Evolutionary conservation across 2,113 vertebrate species (phyloP), one percentile per base, ranked within the genome.

Genomic region (Ia io): DNA sequence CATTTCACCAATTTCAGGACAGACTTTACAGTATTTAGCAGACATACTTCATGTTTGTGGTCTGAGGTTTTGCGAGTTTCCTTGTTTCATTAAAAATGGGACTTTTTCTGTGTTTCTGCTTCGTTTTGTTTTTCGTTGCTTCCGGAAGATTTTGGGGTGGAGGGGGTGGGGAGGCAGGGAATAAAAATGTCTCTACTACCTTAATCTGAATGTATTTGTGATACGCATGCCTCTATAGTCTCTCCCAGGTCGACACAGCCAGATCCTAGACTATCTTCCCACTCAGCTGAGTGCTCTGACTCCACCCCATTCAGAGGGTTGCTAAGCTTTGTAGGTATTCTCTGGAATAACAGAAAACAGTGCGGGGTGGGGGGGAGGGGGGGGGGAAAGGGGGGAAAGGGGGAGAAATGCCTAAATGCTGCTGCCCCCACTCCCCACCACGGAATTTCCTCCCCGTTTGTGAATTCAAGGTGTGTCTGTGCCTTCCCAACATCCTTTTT

Each of bases 21-120:
- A 74, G 47, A 74, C 32, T 80, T 67, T 77, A 79, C 70, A 93
- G 59, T 53, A 59, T 84, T 85, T 94, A 87, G 87, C 71, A 90
- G 67, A 40, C 51, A 79, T 59, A 37, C 17, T 77, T 94, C 40
- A 93, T 25, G 49, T 70, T 84, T 97, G 95, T 91, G 87, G 96
- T 84, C 76, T 96, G 93, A 89, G 56, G 91, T 93, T 96, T 91
- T 88, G 67, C 73, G 93, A 82, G 40, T 93, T 96, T 94, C 69
- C 79, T 91, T 91, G 69, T 95, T 96, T 93, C 84, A 93, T 96
- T 94, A 96, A 91, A 93, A 91, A 70, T 5, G n/a, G 76, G 93
- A 23, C 22, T 78, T 93, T 91, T 77, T 59, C 63, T 83, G 28
- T 73, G 86, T 61, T 95, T 95, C 71, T 79, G 42, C 74, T 94